phyloP scores from a whole-genome alignment of 35 echinoderm and acorn worm genomes.

The Stichopus chloronotus region DNA sequence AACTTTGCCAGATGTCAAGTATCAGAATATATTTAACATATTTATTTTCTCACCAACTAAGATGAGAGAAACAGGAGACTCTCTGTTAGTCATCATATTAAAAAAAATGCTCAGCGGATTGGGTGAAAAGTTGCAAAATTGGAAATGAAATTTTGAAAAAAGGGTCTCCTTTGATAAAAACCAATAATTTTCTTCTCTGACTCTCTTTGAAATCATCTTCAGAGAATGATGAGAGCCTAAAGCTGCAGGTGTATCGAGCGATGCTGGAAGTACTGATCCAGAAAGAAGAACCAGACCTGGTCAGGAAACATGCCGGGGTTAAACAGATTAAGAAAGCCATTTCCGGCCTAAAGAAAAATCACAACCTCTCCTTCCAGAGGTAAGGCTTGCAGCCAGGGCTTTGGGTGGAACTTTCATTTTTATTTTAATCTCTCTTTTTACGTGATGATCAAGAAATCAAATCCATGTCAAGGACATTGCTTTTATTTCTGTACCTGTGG shows the following conservation, averaged over 20 bases:
- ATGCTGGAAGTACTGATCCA: slow-evolving; percentile 82
- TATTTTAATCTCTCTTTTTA: too few species aligned
- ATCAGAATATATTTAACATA: too few species aligned
- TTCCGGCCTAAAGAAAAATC: slow-evolving; percentile 63
- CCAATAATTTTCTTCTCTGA: not conserved
- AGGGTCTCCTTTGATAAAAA: not conserved
- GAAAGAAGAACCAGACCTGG: slow-evolving; percentile 51
- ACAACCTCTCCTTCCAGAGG: slow-evolving; percentile 67
- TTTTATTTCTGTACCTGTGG: too few species aligned
- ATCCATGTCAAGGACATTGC: too few species aligned
- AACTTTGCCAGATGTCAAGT: too few species aligned
- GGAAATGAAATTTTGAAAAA: not conserved
- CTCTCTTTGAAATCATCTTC: slow-evolving; percentile 25
- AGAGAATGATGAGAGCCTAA: slow-evolving; percentile 73
- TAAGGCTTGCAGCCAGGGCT: not conserved
- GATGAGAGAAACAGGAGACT: too few species aligned
- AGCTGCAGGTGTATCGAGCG: slow-evolving; percentile 79
- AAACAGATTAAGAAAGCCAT: slow-evolving; percentile 75
- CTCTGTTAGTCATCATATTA: too few species aligned
- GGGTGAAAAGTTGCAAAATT: not conserved
- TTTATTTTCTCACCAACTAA: too few species aligned
- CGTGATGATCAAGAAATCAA: too few species aligned
- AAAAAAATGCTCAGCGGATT: too few species aligned
- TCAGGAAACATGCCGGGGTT: slow-evolving; percentile 65
- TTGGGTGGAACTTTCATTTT: too few species aligned